These are phyloP conservation scores for Acleris emargana DNA, from an alignment of 2,888 invertebrate genomes.

Conservation along the genomic window DNA sequence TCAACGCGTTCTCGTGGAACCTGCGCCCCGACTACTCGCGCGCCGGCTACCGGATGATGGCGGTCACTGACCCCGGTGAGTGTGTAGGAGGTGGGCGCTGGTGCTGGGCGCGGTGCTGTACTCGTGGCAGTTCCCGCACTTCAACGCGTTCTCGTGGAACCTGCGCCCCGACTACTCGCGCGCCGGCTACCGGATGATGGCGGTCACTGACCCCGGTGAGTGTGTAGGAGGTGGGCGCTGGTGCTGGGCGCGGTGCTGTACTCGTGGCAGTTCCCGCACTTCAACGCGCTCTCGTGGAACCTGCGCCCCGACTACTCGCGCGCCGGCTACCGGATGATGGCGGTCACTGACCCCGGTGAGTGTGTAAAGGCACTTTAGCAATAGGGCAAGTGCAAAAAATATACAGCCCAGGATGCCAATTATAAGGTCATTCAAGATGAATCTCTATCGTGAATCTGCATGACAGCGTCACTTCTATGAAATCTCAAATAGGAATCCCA, in stretches of 20 bases:
- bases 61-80: no score
- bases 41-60: slow-evolving; percentile 99
- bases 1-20: slow-evolving; percentile 99
- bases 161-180: slow-evolving; percentile 97
- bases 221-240: no score
- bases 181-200: slow-evolving; percentile 99
- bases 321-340: slow-evolving; percentile 99
- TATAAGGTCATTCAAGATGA: no score
- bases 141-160: slow-evolving; percentile 99
- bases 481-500: no score
- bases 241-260: slow-evolving; percentile 95
- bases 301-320: slow-evolving; percentile 97
- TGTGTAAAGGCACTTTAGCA: background rate
- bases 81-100: no score
- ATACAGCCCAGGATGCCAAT: no score
- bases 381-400: no score
- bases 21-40: slow-evolving; percentile 97
- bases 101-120: slow-evolving; percentile 95
- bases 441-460: no score
- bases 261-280: slow-evolving; percentile 99
- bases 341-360: slow-evolving; percentile 94
- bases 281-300: slow-evolving; percentile 99
- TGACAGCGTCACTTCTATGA: no score
- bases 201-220: no score
- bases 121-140: slow-evolving; percentile 99